phyloP scores from a whole-genome alignment of 1,140 invertebrate species.

The Drosophila burlai region DNA sequence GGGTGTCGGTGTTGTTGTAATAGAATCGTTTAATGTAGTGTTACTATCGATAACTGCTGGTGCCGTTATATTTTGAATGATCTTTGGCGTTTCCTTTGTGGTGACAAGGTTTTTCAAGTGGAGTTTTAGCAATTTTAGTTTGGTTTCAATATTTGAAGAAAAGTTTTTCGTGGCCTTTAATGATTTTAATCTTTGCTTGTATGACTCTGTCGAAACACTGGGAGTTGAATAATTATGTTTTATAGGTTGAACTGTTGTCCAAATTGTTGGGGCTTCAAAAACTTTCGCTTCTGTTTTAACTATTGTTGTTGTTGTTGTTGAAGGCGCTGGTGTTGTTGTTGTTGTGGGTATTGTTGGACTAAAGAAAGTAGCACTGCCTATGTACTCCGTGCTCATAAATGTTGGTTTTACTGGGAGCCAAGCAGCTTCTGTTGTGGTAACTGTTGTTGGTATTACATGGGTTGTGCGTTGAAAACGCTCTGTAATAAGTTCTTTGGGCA shows the following conservation, averaged over 20 bases:
- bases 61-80: constrained; percentile 19
- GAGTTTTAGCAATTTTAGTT: constrained; percentile 36
- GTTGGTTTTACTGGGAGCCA: constrained; percentile 4
- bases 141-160: constrained; percentile 30
- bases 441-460: constrained; percentile 10
- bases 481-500: constrained; percentile 4
- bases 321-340: constrained; percentile 10
- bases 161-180: constrained; percentile 22
- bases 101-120: constrained; percentile 40
- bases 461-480: constrained; percentile 12
- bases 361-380: constrained; percentile 1
- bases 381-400: constrained; percentile 14
- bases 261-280: constrained; percentile 12
- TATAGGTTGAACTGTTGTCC: constrained; percentile 23
- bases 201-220: constrained; percentile 11
- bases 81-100: constrained; percentile 34
- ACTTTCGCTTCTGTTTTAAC: constrained; percentile 6
- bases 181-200: constrained; percentile 28
- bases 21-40: not conserved
- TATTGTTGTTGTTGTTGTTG: constrained; percentile 10
- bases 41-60: constrained; percentile 9
- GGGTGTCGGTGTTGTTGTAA: not conserved
- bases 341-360: constrained; percentile 28
- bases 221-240: not conserved
- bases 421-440: constrained; percentile 19